Percentiles rank a stretch among this genome's conserved stretches.
Conservation (phyloP, 2,113 vertebrate genomes). For the Strigops habroptila region DNA sequence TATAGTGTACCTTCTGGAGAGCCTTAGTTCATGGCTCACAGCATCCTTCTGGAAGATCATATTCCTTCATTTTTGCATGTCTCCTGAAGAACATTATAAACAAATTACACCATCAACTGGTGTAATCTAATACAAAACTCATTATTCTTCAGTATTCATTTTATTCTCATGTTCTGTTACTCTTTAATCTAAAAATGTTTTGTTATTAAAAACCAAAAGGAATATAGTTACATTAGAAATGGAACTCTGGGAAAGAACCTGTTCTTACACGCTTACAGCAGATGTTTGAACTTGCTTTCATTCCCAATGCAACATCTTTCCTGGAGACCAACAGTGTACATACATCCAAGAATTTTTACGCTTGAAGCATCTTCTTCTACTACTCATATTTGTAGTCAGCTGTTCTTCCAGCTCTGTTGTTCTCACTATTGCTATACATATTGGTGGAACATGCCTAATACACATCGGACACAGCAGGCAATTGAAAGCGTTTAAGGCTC, state of each 20-base stretch:
- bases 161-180: not conserved
- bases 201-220: not conserved
- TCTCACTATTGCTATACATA: not conserved
- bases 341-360: not conserved
- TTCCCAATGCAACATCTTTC: not conserved
- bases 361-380: not conserved
- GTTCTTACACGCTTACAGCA: not conserved
- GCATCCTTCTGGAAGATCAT: not conserved
- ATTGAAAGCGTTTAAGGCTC: constrained; percentile 22
- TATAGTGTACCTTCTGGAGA: not conserved
- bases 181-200: not conserved
- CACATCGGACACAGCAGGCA: not conserved
- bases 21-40: not conserved
- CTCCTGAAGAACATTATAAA: not conserved
- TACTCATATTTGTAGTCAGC: not conserved
- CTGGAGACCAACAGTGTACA: not conserved
- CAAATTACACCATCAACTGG: not conserved
- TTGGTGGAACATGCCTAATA: not conserved
- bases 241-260: not conserved
- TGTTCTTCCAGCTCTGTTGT: not conserved
- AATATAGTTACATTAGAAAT: not conserved
- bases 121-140: not conserved
- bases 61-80: not conserved
- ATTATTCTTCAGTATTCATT: not conserved
- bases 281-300: not conserved